Percentiles rank a stretch among this genome's conserved stretches.
Conservation (phyloP, 2,888 invertebrate genomes). For the Sympetrum striolatum region DNA sequence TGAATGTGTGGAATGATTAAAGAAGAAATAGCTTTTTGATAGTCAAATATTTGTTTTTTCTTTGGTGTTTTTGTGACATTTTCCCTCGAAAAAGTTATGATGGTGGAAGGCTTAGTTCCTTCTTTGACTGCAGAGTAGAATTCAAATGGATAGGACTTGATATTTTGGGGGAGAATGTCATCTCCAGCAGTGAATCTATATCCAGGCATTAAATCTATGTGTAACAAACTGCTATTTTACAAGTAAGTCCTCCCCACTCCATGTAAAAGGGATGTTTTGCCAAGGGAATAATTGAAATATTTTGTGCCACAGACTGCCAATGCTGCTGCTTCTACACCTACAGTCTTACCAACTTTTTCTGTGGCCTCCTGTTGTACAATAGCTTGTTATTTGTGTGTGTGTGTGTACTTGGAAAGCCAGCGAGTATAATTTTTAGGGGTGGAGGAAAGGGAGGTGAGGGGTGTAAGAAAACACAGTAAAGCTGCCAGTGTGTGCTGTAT, state of each 20-base stretch:
- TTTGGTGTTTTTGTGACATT: slow-evolving; percentile 39
- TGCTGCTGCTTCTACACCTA: slow-evolving; percentile 15
- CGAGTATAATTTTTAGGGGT: slow-evolving; percentile 44
- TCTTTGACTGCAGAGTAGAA: slow-evolving; percentile 29
- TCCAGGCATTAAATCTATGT: slow-evolving; percentile 18
- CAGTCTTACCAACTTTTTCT: slow-evolving; percentile 42
- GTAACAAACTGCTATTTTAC: slow-evolving; percentile 1
- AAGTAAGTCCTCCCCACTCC: slow-evolving; percentile 13
- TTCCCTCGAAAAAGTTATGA: slow-evolving; percentile 25
- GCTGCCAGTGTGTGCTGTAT: slow-evolving; percentile 43
- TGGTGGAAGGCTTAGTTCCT: neutral
- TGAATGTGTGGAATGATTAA: slow-evolving; percentile 34
- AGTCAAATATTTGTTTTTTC: slow-evolving; percentile 35
- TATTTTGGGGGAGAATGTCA: neutral
- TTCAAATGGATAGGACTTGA: slow-evolving; percentile 1
- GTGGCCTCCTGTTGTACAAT: slow-evolving; percentile 41
- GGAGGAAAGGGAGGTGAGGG: slow-evolving; percentile 42
- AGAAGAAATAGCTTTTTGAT: slow-evolving; percentile 40
- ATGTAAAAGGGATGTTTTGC: slow-evolving; percentile 27
- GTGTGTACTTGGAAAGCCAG: slow-evolving; percentile 41
- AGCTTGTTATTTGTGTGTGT: slow-evolving; percentile 42
- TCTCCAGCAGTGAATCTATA: slow-evolving; percentile 8
- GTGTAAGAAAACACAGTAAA: slow-evolving; percentile 28
- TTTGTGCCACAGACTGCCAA: slow-evolving; percentile 43
- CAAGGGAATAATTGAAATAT: slow-evolving; percentile 35